Evolutionary conservation across 2,797 vertebrate species (phyloP).

Genomic region (Babyrousa celebensis): DNA sequence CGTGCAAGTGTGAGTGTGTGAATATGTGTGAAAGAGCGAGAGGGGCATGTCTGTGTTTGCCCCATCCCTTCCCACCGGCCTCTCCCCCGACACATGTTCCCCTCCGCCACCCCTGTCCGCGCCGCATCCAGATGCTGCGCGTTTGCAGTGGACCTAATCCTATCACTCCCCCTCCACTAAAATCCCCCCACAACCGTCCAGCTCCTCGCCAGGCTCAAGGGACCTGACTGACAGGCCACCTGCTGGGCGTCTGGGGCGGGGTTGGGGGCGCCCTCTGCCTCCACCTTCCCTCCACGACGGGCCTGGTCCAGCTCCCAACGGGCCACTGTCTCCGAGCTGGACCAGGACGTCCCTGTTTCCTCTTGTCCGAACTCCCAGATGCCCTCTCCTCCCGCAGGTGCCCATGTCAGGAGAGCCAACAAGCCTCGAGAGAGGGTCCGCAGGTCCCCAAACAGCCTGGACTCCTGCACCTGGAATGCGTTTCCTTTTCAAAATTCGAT

Average conservation of each 20-base stretch:
- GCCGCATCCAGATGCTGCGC: background rate
- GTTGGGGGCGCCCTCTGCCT: background rate
- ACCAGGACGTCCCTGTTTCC: background rate
- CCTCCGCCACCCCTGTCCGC: background rate
- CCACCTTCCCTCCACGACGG: background rate
- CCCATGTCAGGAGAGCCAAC: too few relatives aligned
- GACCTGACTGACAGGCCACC: background rate
- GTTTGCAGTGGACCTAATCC: background rate
- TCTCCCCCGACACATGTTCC: rapidly evolving
- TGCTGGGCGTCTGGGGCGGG: background rate
- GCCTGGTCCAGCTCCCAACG: background rate
- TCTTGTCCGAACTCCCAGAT: background rate
- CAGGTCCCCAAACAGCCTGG: too few relatives aligned
- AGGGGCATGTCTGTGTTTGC: rapidly evolving
- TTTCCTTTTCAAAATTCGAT: background rate
- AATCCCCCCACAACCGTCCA: background rate
- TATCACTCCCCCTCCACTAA: background rate
- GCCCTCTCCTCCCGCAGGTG: background rate
- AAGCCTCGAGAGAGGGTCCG: background rate
- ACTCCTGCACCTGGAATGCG: too few relatives aligned
- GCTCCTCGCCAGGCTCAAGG: background rate
- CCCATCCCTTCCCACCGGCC: background rate
- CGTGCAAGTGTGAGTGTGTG: background rate
- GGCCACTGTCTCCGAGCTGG: background rate
- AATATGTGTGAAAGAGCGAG: background rate